Conservation (phyloP, 2,113 vertebrate genomes). For the Oceanodroma tethys region DNA sequence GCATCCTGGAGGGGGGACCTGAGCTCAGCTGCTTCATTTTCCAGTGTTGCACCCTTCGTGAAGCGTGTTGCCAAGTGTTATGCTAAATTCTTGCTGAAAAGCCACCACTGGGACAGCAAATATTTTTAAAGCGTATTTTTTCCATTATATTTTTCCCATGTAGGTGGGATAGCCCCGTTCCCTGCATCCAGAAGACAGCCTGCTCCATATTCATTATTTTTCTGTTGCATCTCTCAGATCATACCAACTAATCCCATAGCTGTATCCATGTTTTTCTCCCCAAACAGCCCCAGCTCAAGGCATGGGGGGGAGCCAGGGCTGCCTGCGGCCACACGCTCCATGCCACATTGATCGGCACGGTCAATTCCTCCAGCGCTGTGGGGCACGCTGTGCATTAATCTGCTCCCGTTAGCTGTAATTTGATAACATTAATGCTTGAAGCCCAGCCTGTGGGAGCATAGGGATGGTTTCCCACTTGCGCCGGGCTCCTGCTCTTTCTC, state of each 20-base stretch:
- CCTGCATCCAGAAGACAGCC: no score
- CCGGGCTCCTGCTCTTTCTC: neutral
- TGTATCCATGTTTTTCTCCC: accelerated
- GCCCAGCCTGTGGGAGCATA: neutral
- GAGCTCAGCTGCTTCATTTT: neutral
- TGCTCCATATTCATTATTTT: neutral
- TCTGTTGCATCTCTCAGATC: neutral
- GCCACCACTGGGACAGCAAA: neutral
- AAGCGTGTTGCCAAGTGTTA: accelerated
- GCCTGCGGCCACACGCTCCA: accelerated
- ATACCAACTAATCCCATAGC: accelerated
- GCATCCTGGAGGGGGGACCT: accelerated
- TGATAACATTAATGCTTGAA: neutral
- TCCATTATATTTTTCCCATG: neutral
- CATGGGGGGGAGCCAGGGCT: accelerated
- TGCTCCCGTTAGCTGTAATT: neutral
- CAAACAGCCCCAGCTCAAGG: accelerated
- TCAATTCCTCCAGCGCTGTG: accelerated
- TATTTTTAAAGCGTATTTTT: neutral
- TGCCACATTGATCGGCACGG: accelerated
- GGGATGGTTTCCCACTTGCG: neutral
- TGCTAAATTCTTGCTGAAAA: neutral
- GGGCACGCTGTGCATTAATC: neutral
- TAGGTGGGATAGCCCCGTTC: accelerated
- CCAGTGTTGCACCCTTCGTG: neutral